Conservation (phyloP, 2,888 invertebrate species). For the Tinea semifulvella region DNA sequence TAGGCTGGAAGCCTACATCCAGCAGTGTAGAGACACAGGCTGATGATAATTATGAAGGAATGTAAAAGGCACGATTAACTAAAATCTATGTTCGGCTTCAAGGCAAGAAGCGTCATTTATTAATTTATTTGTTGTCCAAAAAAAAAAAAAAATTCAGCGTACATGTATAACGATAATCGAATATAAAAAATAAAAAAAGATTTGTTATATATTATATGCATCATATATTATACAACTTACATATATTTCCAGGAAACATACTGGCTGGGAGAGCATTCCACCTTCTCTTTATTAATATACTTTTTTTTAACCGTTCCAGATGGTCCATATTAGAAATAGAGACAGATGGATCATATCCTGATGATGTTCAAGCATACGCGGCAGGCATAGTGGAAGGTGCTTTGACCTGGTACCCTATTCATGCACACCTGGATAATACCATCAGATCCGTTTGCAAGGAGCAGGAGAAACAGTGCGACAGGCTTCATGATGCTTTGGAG, state of each 20-base stretch:
- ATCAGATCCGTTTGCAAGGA: conserved; percentile 58
- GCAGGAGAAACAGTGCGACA: conserved; percentile 69
- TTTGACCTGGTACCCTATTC: conserved; percentile 81
- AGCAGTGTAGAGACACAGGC: too few species aligned
- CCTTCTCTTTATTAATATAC: neutral
- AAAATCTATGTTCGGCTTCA: too few species aligned
- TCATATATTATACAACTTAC: conserved; percentile 4
- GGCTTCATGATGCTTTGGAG: conserved; percentile 70
- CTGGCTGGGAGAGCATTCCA: neutral
- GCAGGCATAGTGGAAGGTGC: conserved; percentile 88
- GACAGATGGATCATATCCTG: conserved; percentile 76
- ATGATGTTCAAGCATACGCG: conserved; percentile 84
- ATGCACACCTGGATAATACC: conserved; percentile 81
- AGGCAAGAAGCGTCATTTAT: too few species aligned
- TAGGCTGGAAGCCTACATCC: too few species aligned
- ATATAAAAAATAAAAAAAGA: too few species aligned
- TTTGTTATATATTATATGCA: too few species aligned
- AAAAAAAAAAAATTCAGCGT: too few species aligned
- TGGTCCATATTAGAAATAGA: conserved; percentile 86
- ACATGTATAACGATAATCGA: too few species aligned
- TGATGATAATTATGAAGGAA: too few species aligned
- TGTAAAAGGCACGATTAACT: too few species aligned
- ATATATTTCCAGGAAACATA: too few species aligned
- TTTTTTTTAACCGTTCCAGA: conserved; percentile 44
- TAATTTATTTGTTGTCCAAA: too few species aligned